phyloP scores from a whole-genome alignment of 2,797 vertebrate genomes.

The Rhyacichthys aspro region DNA sequence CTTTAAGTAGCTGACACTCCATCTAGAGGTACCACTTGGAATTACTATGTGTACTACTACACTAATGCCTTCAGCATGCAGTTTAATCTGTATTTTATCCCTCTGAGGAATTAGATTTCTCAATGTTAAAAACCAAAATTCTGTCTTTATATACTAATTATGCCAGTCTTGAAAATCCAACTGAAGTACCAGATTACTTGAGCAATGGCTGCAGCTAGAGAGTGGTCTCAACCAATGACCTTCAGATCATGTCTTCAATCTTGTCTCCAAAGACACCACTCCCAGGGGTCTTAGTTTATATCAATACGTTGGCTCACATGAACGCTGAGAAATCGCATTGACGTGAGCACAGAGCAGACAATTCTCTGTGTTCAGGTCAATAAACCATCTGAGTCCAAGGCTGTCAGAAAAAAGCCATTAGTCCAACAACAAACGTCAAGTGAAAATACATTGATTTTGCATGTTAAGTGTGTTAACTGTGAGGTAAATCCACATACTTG shows the following conservation, averaged over 20 bases:
- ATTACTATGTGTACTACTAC: no score
- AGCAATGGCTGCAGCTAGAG: slow-evolving; percentile 8
- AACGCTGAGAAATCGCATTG: neutral
- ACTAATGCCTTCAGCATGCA: no score
- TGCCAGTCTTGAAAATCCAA: neutral
- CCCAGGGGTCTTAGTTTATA: neutral
- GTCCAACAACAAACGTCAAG: no score
- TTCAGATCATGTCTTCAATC: slow-evolving; percentile 26
- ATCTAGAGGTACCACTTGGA: no score
- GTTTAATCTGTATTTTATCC: no score
- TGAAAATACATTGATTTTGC: no score
- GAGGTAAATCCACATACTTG: no score
- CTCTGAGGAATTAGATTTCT: no score
- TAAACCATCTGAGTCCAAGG: neutral
- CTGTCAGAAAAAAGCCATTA: neutral
- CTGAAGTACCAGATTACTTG: slow-evolving; percentile 30
- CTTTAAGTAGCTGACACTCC: no score
- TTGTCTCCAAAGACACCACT: slow-evolving; percentile 18
- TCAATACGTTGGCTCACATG: slow-evolving; percentile 35
- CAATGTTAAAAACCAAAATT: no score
- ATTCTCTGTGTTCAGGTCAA: slow-evolving; percentile 15
- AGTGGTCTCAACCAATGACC: slow-evolving; percentile 21
- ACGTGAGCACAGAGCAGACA: neutral
- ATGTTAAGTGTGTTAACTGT: no score
- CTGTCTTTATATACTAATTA: no score